phyloP scores from a whole-genome alignment of 2,113 vertebrate species.

The Aythya baeri region DNA sequence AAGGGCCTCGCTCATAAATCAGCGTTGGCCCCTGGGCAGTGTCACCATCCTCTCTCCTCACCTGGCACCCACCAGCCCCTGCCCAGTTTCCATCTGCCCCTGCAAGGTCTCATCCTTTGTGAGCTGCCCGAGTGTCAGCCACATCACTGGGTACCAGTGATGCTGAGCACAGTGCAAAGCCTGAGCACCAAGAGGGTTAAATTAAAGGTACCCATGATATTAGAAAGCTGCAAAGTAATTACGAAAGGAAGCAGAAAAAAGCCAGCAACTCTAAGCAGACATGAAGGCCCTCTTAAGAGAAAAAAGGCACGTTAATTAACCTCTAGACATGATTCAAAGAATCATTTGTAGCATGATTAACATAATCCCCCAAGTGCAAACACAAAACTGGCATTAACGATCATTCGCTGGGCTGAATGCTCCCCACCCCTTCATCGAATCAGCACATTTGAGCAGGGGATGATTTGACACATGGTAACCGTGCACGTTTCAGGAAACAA shows the following conservation, averaged over 20 bases:
- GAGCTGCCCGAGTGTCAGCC: not conserved
- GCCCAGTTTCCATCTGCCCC: not conserved
- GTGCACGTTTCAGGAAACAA: not conserved
- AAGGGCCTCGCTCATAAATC: not conserved
- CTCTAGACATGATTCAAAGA: constrained; percentile 70
- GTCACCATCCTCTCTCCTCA: not conserved
- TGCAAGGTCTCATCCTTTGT: not conserved
- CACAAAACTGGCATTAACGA: constrained; percentile 50
- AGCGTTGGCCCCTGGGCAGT: not conserved
- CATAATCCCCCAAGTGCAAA: constrained; percentile 73
- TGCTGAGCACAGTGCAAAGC: not conserved
- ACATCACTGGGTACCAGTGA: not conserved
- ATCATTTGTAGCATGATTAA: constrained; percentile 76
- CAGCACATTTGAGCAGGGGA: not conserved
- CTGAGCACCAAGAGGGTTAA: constrained; percentile 40
- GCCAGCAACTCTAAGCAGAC: constrained; percentile 55
- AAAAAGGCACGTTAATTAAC: constrained; percentile 76
- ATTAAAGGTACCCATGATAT: constrained; percentile 42
- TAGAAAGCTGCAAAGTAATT: constrained; percentile 46
- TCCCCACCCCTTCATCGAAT: not conserved
- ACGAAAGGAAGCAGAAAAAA: constrained; percentile 47
- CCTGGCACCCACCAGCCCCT: not conserved
- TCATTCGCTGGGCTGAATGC: constrained; percentile 8
- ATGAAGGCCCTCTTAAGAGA: constrained; percentile 64
- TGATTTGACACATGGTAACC: not conserved